Conservation (phyloP, 2,888 invertebrate genomes). For the Oxytorus armatus region DNA sequence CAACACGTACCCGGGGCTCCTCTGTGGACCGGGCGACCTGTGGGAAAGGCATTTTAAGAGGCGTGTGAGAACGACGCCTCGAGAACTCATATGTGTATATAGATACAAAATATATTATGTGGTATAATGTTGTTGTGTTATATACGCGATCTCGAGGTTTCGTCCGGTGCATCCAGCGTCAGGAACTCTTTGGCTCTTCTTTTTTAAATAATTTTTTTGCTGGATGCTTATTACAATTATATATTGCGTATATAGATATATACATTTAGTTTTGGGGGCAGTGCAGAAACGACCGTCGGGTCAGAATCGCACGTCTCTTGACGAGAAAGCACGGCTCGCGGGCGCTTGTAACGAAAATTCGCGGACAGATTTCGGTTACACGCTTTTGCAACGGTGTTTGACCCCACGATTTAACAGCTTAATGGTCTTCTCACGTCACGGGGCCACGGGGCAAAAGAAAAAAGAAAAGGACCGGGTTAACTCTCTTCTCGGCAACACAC, state of each 20-base stretch:
- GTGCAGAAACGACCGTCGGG: slow-evolving; percentile 34
- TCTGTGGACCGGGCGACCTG: slow-evolving; percentile 68
- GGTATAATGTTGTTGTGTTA: slow-evolving; percentile 9
- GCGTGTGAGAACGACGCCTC: slow-evolving; percentile 66
- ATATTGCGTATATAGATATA: slow-evolving; percentile 19
- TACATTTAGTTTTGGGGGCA: slow-evolving; percentile 16
- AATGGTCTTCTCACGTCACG: slow-evolving; percentile 73
- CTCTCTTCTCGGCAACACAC: not conserved
- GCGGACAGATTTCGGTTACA: slow-evolving; percentile 73
- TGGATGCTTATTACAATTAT: slow-evolving; percentile 13
- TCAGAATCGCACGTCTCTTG: slow-evolving; percentile 48
- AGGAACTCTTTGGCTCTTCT: slow-evolving; percentile 27
- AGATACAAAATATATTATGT: slow-evolving; percentile 14
- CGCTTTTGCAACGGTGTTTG: slow-evolving; percentile 68
- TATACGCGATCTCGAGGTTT: slow-evolving; percentile 9
- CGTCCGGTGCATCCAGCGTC: slow-evolving; percentile 44
- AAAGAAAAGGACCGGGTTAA: slow-evolving; percentile 32
- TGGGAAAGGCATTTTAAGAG: slow-evolving; percentile 72
- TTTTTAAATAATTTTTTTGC: not conserved
- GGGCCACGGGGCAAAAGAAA: slow-evolving; percentile 21
- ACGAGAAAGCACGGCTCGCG: slow-evolving; percentile 9
- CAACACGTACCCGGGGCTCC: slow-evolving; percentile 48
- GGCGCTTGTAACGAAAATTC: slow-evolving; percentile 70
- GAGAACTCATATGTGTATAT: slow-evolving; percentile 47
- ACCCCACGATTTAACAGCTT: slow-evolving; percentile 73